Conservation (phyloP, 2,888 invertebrate species). For the Netelia virgata region DNA sequence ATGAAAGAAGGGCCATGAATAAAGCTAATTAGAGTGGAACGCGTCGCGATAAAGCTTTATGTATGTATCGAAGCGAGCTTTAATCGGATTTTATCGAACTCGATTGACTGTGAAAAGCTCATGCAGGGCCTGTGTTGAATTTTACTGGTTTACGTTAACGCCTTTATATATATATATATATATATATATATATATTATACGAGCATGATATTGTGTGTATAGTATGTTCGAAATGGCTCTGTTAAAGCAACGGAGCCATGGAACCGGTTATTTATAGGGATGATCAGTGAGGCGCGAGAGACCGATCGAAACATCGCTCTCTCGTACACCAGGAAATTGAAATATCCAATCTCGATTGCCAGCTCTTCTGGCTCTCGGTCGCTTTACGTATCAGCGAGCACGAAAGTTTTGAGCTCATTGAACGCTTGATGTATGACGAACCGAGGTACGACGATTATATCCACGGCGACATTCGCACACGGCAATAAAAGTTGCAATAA, state of each 20-base stretch:
- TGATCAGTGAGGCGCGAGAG: constrained; percentile 59
- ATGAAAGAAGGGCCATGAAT: constrained; percentile 1
- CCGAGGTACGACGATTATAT: constrained; percentile 19
- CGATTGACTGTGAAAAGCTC: constrained; percentile 62
- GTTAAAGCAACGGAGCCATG: constrained; percentile 40
- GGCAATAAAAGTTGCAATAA: constrained; percentile 2
- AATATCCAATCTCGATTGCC: constrained; percentile 69
- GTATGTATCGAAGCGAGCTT: constrained; percentile 32
- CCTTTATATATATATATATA: constrained; percentile 1
- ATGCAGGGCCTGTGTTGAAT: constrained; percentile 23
- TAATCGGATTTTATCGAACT: constrained; percentile 57
- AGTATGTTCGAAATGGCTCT: constrained; percentile 25
- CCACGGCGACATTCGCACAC: neutral
- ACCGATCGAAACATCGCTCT: constrained; percentile 46
- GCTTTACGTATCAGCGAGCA: constrained; percentile 65
- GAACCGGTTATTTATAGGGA: constrained; percentile 37
- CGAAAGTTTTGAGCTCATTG: constrained; percentile 55
- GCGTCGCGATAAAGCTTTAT: constrained; percentile 47
- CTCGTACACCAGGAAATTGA: constrained; percentile 67
- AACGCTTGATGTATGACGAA: constrained; percentile 45
- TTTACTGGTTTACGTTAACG: constrained; percentile 38
- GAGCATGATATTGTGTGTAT: constrained; percentile 1
- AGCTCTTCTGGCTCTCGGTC: constrained; percentile 25
- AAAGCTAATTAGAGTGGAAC: constrained; percentile 64
- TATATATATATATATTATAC: neutral